These are phyloP conservation scores for Lottia scabra DNA, from an alignment of 2,888 invertebrate genomes.

Conservation along the genomic window DNA sequence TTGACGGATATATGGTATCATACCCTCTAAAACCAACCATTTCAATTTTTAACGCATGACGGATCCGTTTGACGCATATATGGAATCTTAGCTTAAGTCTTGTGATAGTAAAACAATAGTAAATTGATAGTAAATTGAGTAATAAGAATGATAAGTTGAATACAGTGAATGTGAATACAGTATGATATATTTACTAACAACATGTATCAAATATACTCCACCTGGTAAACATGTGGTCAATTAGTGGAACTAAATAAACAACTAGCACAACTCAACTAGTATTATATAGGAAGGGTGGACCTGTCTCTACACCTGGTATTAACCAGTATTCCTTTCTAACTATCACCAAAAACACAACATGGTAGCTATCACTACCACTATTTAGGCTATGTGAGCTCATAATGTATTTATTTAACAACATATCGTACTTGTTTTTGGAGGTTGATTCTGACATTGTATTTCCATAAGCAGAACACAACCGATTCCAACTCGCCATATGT, in stretches of 20 bases:
- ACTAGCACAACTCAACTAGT: not conserved
- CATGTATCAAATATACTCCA: not conserved
- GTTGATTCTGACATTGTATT: slow-evolving; percentile 21
- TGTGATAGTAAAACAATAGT: too few relatives aligned
- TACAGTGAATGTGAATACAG: too few relatives aligned
- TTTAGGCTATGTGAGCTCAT: slow-evolving; percentile 16
- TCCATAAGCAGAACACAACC: slow-evolving; percentile 9
- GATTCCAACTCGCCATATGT: not conserved
- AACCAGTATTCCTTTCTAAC: not conserved
- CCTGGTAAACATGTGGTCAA: slow-evolving; percentile 1
- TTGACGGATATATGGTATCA: too few relatives aligned
- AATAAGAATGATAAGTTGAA: too few relatives aligned
- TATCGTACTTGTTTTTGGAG: slow-evolving; percentile 21
- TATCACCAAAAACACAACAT: slow-evolving; percentile 10
- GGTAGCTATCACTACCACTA: slow-evolving; percentile 10
- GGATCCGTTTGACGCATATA: too few relatives aligned
- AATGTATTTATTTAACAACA: slow-evolving; percentile 24
- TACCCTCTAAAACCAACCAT: too few relatives aligned
- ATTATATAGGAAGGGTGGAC: slow-evolving; percentile 13
- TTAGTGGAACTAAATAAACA: slow-evolving; percentile 1
- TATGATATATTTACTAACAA: too few relatives aligned
- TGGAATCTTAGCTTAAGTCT: too few relatives aligned
- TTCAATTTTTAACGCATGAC: too few relatives aligned
- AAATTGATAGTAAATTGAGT: too few relatives aligned
- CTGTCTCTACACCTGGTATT: not conserved